These are phyloP conservation scores for Morinoia aosen DNA, from an alignment of 2,888 invertebrate species.

Conservation along the genomic window DNA sequence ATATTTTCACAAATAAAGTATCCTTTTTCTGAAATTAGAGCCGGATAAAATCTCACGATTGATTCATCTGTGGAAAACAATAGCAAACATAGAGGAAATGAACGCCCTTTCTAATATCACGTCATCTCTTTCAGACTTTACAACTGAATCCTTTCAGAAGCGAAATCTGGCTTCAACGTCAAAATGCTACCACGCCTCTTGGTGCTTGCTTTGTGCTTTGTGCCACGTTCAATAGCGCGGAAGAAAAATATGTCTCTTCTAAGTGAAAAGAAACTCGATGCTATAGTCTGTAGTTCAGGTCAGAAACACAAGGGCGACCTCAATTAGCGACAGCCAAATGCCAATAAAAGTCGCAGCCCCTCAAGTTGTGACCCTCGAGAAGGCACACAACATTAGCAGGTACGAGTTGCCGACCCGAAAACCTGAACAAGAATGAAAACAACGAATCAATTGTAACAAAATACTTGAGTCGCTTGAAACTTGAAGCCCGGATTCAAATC, in stretches of 20 bases:
- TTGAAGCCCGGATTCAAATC: background rate
- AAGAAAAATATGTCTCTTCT: constrained; percentile 39
- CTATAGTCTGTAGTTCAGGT: constrained; percentile 34
- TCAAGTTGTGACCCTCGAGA: constrained; percentile 29
- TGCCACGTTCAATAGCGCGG: constrained; percentile 36
- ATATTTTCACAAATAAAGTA: background rate
- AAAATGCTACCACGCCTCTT: background rate
- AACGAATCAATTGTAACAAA: background rate
- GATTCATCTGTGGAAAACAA: background rate
- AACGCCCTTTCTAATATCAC: background rate
- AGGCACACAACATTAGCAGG: background rate
- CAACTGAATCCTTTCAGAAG: background rate
- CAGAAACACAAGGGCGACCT: constrained; percentile 44
- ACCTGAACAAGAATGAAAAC: background rate
- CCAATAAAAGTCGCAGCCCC: constrained; percentile 37
- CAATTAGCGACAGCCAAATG: constrained; percentile 48
- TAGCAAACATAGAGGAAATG: background rate
- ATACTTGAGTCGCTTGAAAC: background rate
- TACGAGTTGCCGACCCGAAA: background rate
- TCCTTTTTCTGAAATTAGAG: background rate
- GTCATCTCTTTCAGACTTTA: background rate
- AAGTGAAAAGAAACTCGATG: constrained; percentile 37
- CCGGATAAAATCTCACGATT: background rate
- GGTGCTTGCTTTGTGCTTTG: background rate
- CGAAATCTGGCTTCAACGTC: background rate